Evolutionary conservation across 2,888 invertebrate species (phyloP), one percentile per base, ranked within the genome.

Genomic region (Scelioninae gen. 1): DNA sequence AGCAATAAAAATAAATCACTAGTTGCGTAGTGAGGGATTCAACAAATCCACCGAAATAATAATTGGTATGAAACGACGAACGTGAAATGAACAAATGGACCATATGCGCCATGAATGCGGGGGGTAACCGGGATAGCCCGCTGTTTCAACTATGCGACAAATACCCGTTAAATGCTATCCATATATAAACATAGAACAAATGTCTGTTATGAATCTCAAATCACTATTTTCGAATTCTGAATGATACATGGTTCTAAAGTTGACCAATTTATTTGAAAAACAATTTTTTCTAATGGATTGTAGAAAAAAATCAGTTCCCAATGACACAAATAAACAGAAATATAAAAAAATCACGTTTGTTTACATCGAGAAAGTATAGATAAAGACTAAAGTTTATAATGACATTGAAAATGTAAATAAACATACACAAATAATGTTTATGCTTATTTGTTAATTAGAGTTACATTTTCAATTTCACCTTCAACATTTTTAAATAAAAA

Each of bases 51-150:
- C 84, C 86, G 84, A 85, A 86, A 87, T 88, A 87, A 88, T 89
- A 88, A 88, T 89, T 85, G 88, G 85, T 71, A 82, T 80, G 83
- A 84, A 86, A 85, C 86, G 86, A 82, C 83, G 69, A 82, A 84
- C 83, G 85, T 85, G 85, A 87, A 88, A 88, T 89, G 86, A 85
- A 86, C 85, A 85, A 85, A 85, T 76, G 85, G 85, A 86, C 89
- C 91, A 91, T 91, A 91, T 91, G 91, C 86, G 90, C 89, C 76
- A 88, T 84, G 86, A 87, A 88, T 84, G 85, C 87, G 85, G 90
- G 89, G 88, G 89, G 88, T 86, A 86, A 89, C 85, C 86, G 58
- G 85, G 79, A 45, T 68, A 23, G 47, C n/a, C 45, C 45, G 58
- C 15, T 84, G 86, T 85, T 87, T 86, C 87, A 86, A 83, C 85